Conservation (phyloP, 2,888 invertebrate genomes). For the Encarsia formosa region DNA sequence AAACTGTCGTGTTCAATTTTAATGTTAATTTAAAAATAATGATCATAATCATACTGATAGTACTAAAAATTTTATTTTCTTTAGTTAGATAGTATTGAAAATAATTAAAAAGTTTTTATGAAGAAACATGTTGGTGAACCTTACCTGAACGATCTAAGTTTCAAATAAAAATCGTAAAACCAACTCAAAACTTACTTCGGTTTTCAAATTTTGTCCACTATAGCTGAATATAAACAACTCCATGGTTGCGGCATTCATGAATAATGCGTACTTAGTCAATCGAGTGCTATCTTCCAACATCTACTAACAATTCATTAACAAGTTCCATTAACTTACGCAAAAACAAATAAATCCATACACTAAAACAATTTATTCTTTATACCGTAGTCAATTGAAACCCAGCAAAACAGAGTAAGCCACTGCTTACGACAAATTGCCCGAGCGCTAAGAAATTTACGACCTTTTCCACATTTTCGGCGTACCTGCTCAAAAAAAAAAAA, state of each 20-base stretch:
- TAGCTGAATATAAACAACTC: constrained; percentile 44
- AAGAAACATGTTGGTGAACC: too few relatives aligned
- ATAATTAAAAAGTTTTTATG: too few relatives aligned
- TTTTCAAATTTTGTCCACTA: constrained; percentile 39
- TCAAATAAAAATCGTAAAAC: too few relatives aligned
- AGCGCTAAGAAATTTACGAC: constrained; percentile 40
- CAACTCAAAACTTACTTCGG: constrained; percentile 36
- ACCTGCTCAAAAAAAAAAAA: constrained; percentile 29
- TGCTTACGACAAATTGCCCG: constrained; percentile 42
- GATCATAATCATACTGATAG: too few relatives aligned
- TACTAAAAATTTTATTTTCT: too few relatives aligned
- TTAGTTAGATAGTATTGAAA: too few relatives aligned
- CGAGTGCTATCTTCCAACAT: constrained; percentile 17
- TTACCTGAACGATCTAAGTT: too few relatives aligned
- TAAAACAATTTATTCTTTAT: not conserved
- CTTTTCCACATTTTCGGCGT: constrained; percentile 39
- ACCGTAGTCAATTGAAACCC: constrained; percentile 44
- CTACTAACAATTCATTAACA: constrained; percentile 9
- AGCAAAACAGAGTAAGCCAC: constrained; percentile 40
- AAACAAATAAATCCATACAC: not conserved
- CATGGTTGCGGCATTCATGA: constrained; percentile 38
- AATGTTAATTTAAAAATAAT: too few relatives aligned
- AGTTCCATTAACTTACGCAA: not conserved
- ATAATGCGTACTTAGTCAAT: constrained; percentile 37
- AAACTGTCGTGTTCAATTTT: too few relatives aligned